These are phyloP conservation scores for Calycopis cecrops DNA, from an alignment of 1,140 invertebrate genomes.

Conservation along the genomic window DNA sequence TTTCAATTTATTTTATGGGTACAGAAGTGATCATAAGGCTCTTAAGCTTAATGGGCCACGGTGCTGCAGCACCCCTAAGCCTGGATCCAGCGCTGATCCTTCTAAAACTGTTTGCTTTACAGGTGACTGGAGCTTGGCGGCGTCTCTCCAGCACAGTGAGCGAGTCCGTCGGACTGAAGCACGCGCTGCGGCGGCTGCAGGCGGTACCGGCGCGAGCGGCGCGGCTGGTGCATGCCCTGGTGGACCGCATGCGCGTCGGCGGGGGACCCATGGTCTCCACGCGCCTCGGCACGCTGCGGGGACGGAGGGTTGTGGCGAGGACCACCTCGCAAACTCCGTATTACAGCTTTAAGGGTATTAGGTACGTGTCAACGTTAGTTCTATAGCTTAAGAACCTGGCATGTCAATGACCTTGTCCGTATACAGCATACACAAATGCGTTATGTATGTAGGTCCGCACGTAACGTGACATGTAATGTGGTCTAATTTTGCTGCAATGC, in stretches of 20 bases:
- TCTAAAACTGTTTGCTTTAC: background rate
- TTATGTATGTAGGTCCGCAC: no score
- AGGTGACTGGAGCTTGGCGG: constrained; percentile 71
- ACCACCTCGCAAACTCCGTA: constrained; percentile 71
- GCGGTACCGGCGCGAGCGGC: constrained; percentile 63
- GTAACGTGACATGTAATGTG: no score
- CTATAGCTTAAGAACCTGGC: no score
- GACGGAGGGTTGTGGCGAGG: constrained; percentile 70
- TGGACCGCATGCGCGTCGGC: constrained; percentile 68
- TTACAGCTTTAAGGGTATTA: constrained; percentile 77
- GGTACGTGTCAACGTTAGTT: constrained; percentile 39
- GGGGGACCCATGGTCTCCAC: constrained; percentile 68
- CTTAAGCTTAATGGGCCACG: no score
- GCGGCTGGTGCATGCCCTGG: constrained; percentile 62
- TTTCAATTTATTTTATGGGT: no score
- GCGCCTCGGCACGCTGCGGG: constrained; percentile 69
- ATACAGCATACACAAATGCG: no score
- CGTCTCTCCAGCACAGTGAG: constrained; percentile 64
- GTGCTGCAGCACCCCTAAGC: no score
- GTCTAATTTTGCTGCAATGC: no score
- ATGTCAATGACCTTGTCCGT: no score
- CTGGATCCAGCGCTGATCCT: no score
- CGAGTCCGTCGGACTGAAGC: constrained; percentile 63
- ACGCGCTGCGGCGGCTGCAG: constrained; percentile 60
- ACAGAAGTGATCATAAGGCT: no score